Evolutionary conservation across 2,888 invertebrate genomes (phyloP).

Genomic region (Electrophaes corylata): DNA sequence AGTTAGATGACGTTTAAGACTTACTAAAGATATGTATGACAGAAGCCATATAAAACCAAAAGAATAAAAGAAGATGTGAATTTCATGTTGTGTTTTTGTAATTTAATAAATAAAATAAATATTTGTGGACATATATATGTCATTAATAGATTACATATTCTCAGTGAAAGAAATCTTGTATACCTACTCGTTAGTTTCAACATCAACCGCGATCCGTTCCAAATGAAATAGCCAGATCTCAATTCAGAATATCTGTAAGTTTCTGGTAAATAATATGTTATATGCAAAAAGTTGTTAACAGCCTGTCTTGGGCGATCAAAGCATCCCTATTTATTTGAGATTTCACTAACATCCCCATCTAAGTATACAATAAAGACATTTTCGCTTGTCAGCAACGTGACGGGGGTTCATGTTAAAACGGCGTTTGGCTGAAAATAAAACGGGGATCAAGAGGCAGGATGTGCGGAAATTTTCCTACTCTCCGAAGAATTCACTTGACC

Average conservation of each 20-base stretch:
- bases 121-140: no score
- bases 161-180: no score
- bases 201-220: no score
- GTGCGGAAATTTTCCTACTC: conserved; percentile 38
- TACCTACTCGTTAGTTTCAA: no score
- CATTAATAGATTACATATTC: no score
- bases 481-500: conserved; percentile 38
- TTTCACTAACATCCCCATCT: conserved; percentile 50
- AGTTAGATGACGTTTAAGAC: no score
- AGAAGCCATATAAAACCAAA: no score
- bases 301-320: conserved; percentile 8
- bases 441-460: conserved; percentile 49
- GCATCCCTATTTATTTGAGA: conserved; percentile 38
- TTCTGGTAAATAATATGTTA: neutral
- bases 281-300: neutral
- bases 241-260: neutral
- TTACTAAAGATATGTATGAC: no score
- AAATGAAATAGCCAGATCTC: no score
- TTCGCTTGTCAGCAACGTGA: conserved; percentile 54
- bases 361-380: conserved; percentile 55
- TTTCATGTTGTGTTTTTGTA: no score
- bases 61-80: no score
- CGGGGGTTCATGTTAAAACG: conserved; percentile 55
- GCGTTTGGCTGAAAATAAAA: conserved; percentile 54
- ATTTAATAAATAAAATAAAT: no score